Base-by-base conservation (phyloP, 1,140 invertebrate species). In the Orius insidiosus region DNA sequence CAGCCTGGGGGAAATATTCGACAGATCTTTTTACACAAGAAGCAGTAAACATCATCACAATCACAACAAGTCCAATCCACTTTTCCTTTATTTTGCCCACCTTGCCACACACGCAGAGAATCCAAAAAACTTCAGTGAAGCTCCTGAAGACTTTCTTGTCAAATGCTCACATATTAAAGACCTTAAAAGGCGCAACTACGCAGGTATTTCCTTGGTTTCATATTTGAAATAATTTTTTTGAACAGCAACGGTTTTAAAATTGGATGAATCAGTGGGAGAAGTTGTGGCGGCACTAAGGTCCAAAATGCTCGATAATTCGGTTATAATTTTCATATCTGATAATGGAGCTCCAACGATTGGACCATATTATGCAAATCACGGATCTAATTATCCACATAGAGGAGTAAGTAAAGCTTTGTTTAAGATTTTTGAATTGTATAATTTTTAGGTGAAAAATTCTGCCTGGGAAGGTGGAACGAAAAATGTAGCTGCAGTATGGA, bases 301-400 rank as follows among this genome's bases (percentile, higher is more conserved):
- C 8, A 71, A 68, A 41, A 60, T 86, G 67, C 57, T 89, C 6
- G 62, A 77, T 7, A 76, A 85, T 55, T 76, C 78, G 9, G 75
- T 87, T 19, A 71, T 87, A 32, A 50, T 80, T 0, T 86, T 86
- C 57, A 68, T 80, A 55, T 73, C 76, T 2, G 84, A 87, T 54
- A 87, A 87, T 59, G 86, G 86, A 1, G 85, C 78, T 1, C 74
- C 81, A 13, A 78, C 83, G 0, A n/a, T 59, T 67, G 32, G 79
- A 74, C n/a, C 24, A n/a, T 74, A 80, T 53, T 61, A 64, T n/a
- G n/a, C n/a, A n/a, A 93, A 92, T 61, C 71, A 71, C 30, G 87
- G 80, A 9, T 87, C 81, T 18, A 94, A 94, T 66, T 89, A 75
- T 68, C 88, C 88, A 33, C 63, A 93, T 0, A 72, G 81, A 63